Percentiles rank a stretch among this genome's conserved stretches.
phyloP scores from a whole-genome alignment of 2,797 vertebrate genomes.

The Phrynocephalus vlangalii region DNA sequence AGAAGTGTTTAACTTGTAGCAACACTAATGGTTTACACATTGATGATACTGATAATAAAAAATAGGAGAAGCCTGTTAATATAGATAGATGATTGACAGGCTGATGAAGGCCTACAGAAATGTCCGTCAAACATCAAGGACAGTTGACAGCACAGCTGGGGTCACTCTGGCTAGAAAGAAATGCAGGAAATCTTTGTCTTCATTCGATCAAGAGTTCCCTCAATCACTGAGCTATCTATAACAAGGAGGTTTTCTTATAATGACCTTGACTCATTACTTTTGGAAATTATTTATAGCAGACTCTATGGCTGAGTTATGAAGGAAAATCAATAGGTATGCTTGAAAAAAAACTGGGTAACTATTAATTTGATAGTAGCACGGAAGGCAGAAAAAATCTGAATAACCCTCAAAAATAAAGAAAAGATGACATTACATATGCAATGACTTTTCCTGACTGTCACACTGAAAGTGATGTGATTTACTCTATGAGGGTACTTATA shows the following conservation, averaged over 20 bases:
- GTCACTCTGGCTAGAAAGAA: neutral
- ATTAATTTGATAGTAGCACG: constrained; percentile 5
- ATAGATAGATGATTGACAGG: neutral
- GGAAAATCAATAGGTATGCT: constrained; percentile 14
- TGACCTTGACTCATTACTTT: constrained; percentile 11
- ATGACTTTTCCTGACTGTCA: neutral
- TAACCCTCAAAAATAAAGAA: neutral
- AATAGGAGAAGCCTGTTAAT: neutral
- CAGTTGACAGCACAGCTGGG: neutral
- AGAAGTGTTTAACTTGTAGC: constrained; percentile 23
- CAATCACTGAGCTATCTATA: neutral
- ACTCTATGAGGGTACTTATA: too few relatives aligned
- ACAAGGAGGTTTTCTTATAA: neutral
- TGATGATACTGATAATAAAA: constrained; percentile 4
- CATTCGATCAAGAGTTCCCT: neutral
- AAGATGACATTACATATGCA: neutral
- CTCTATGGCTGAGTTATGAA: constrained; percentile 22
- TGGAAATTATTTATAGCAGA: constrained; percentile 37
- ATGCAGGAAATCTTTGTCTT: neutral
- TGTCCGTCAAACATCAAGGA: neutral
- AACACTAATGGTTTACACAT: neutral
- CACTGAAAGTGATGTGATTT: neutral
- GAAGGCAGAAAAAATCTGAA: constrained; percentile 24
- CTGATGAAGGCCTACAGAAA: neutral
- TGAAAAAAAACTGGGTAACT: neutral